Percentiles rank a stretch among this genome's conserved stretches.
Conservation (phyloP, 1,140 invertebrate genomes). For the Saccostrea glomerata region DNA sequence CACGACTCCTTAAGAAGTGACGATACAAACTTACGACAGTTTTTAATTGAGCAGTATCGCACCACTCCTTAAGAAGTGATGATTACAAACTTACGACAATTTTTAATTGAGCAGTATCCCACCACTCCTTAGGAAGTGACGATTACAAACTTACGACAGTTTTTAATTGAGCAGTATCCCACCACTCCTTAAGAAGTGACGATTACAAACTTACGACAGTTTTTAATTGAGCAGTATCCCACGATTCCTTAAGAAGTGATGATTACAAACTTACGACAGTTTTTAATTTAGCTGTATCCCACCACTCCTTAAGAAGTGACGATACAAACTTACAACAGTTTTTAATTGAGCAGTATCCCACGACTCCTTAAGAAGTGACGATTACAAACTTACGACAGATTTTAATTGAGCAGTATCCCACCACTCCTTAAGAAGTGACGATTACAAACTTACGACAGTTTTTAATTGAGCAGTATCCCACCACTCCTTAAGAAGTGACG, state of each 20-base stretch:
- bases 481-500: neutral
- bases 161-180: neutral
- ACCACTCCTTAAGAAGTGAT: neutral
- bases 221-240: neutral
- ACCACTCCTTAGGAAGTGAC: neutral
- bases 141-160: neutral
- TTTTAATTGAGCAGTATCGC: neutral
- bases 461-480: neutral
- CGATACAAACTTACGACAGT: neutral
- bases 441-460: neutral
- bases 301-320: neutral
- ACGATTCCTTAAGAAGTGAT: neutral
- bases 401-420: neutral
- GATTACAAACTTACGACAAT: neutral
- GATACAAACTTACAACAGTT: neutral
- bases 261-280: neutral
- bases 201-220: too few species aligned
- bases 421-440: neutral
- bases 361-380: neutral
- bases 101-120: neutral
- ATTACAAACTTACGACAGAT: too few species aligned
- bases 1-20: neutral
- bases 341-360: neutral
- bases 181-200: neutral
- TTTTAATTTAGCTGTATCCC: neutral